phyloP scores from a whole-genome alignment of 30 jellyfish, hydroid and myxozoan genomes.

The Phacellophora camtschatica region DNA sequence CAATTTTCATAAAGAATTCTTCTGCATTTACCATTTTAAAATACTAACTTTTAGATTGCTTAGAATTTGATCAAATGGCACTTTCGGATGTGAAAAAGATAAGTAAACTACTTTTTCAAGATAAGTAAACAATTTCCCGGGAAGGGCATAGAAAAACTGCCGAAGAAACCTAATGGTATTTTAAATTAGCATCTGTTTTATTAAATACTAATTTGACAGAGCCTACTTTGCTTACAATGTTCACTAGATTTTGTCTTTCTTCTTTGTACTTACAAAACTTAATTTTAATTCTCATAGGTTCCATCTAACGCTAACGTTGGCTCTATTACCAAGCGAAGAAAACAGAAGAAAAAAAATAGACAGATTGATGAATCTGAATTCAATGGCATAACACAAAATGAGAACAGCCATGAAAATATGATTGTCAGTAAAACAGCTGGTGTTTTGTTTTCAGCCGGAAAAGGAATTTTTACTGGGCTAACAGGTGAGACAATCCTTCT shows the following conservation, averaged over 20 bases:
- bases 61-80: too few relatives aligned
- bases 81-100: too few relatives aligned
- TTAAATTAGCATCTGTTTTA: too few relatives aligned
- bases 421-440: constrained; percentile 82
- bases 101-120: too few relatives aligned
- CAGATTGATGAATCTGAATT: constrained; percentile 7
- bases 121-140: too few relatives aligned
- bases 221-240: neutral
- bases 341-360: constrained; percentile 25
- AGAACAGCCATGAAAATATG: constrained; percentile 6
- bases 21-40: too few relatives aligned
- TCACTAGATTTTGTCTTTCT: neutral
- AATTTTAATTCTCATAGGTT: neutral
- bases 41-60: too few relatives aligned
- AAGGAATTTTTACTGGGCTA: constrained; percentile 75
- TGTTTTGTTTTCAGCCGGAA: constrained; percentile 89
- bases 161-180: too few relatives aligned
- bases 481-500: constrained; percentile 56
- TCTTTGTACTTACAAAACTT: neutral
- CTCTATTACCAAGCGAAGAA: constrained; percentile 13
- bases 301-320: neutral
- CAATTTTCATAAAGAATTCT: too few relatives aligned
- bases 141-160: too few relatives aligned
- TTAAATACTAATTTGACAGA: too few relatives aligned
- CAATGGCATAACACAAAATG: neutral